Evolutionary conservation across 35 echinoderm and acorn worm species (phyloP), one percentile per base, ranked within the genome.

Genomic region (Eucidaris tribuloides): DNA sequence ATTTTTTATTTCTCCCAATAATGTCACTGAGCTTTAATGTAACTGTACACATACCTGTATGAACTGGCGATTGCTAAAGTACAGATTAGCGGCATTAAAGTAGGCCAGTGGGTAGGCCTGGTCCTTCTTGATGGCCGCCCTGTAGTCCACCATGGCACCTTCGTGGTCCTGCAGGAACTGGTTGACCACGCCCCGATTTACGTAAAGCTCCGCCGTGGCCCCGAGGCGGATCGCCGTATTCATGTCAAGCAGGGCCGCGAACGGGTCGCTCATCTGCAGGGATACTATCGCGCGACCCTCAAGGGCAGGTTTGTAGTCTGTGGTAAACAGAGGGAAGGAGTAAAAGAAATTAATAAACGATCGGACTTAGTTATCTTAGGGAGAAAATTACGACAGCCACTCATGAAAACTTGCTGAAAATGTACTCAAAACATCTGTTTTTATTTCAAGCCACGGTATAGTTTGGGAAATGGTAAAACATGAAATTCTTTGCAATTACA

Each of bases 61-160:
- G 55, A 99, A 99, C 82, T 99, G 96, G 7, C 96, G 81, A n/a
- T 92, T 99, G 27, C 92, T 91, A 54, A 99, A 99, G 87, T 93
- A 99, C 22, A 90, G 57, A 58, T 99, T 99, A 20, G 96, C 96
- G 30, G 96, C 91, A 76, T 99, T 99, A 71, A 99, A 99, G 76
- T 87, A 93, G 0, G 91, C 96, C 57, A 99, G 54, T 4, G 96
- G 76, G 77, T 90, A 99, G 0, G 77, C 35, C 7, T 83, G 87
- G 66, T 99, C 96, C 20, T 77, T 71, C 79, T 90, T 93, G 62
- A 99, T 90, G 25, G 96, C 96, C 33, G 81, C 77, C 62, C 90
- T 86, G 60, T 90, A 99, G 45, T 99, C 91, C 33, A 65, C 87
- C 90, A 99, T 99, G 1, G 96, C 96, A 76, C 92, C 85, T 15